Conservation (phyloP, 2,113 vertebrate species). For the Zapornia atra region DNA sequence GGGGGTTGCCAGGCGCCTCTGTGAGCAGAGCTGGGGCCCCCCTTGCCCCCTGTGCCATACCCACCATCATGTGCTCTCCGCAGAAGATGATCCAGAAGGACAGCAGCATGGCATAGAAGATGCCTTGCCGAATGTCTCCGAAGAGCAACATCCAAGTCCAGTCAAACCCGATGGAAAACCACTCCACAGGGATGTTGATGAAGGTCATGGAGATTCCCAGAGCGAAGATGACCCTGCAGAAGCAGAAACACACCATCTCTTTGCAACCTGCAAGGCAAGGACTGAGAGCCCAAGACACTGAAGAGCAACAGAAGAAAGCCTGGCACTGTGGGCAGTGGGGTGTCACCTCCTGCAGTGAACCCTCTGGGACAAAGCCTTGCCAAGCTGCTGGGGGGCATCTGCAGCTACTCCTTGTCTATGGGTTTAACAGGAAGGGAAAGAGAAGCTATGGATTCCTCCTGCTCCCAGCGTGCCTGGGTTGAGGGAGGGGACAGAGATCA, state of each 20-base stretch:
- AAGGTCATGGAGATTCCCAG: constrained; percentile 98
- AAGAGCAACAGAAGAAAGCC: neutral
- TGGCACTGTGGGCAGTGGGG: neutral
- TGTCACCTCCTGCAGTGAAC: neutral
- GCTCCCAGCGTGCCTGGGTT: neutral
- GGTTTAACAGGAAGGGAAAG: neutral
- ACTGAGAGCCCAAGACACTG: neutral
- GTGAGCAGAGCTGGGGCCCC: neutral
- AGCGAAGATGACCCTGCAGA: constrained; percentile 91
- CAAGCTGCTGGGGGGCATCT: accelerated
- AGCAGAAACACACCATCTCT: neutral
- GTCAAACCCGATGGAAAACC: constrained; percentile 97
- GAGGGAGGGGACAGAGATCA: neutral
- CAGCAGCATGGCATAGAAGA: constrained; percentile 98
- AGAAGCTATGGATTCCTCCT: neutral
- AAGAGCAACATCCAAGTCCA: constrained; percentile 99
- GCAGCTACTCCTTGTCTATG: neutral
- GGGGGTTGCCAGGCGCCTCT: neutral
- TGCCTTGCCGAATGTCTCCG: constrained; percentile 94
- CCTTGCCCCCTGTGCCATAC: neutral
- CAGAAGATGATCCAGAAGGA: constrained; percentile 99
- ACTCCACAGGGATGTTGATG: constrained; percentile 97
- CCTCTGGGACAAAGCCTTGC: neutral
- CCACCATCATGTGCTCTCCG: constrained; percentile 98
- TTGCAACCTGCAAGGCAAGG: neutral